Conservation (phyloP, 35 echinoderm and acorn worm genomes). For the Stichopus chloronotus region DNA sequence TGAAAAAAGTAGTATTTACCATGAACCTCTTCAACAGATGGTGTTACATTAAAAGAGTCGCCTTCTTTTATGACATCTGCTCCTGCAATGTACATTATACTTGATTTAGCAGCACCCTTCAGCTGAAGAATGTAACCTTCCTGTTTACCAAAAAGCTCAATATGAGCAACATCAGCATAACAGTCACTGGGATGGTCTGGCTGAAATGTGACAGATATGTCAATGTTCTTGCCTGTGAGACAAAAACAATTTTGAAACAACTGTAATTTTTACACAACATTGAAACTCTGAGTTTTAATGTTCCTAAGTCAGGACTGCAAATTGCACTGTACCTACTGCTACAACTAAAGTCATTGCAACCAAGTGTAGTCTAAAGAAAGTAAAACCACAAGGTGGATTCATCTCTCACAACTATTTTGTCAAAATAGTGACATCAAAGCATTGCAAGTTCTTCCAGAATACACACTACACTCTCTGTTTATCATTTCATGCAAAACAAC, state of each 20-base stretch:
- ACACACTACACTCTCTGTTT: too few species aligned
- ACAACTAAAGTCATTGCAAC: too few species aligned
- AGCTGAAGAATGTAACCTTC: conserved; percentile 81
- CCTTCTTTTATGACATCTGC: conserved; percentile 75
- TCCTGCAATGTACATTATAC: conserved; percentile 89
- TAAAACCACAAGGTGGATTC: too few species aligned
- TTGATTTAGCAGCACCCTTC: conserved; percentile 80
- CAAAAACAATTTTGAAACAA: neutral
- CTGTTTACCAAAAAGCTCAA: conserved; percentile 87
- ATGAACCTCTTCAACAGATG: conserved; percentile 61
- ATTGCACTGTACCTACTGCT: too few species aligned
- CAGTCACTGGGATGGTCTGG: conserved; percentile 90
- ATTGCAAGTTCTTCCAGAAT: too few species aligned
- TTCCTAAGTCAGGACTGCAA: too few species aligned
- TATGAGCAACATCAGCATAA: conserved; percentile 80
- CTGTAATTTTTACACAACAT: neutral
- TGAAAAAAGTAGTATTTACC: too few species aligned
- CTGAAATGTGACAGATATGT: conserved; percentile 84
- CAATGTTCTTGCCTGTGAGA: conserved; percentile 69
- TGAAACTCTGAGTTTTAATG: too few species aligned
- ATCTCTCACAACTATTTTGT: too few species aligned
- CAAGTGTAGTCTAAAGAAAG: too few species aligned
- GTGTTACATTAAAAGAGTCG: conserved; percentile 77
- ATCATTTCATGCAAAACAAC: too few species aligned
- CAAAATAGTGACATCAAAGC: too few species aligned